Percentiles rank a stretch among this genome's conserved stretches.
Conservation (phyloP, 2,113 vertebrate species). For the Melospiza melodia region DNA sequence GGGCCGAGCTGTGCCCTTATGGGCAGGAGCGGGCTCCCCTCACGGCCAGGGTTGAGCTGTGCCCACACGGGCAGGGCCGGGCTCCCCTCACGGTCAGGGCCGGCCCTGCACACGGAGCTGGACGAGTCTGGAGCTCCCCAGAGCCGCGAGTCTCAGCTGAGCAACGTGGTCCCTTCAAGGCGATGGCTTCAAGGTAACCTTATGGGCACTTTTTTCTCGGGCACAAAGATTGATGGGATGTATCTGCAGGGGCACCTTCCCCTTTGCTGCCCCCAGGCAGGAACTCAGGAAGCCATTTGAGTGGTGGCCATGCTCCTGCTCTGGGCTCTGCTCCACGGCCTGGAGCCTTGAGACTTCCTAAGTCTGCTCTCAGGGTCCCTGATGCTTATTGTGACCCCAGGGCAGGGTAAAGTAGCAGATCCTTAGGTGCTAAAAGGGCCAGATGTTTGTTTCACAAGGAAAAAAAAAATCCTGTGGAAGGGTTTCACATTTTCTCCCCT, state of each 20-base stretch:
- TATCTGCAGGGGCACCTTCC: background rate
- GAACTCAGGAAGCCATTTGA: background rate
- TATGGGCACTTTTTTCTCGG: background rate
- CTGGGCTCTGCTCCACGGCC: background rate
- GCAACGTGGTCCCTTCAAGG: background rate
- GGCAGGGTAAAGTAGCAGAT: background rate
- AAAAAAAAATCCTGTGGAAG: background rate
- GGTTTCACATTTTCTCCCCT: background rate
- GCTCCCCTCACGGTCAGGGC: too few species aligned
- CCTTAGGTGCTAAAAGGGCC: background rate
- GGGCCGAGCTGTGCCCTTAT: too few species aligned
- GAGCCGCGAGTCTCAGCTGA: background rate
- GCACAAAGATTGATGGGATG: background rate
- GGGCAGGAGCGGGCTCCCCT: too few species aligned
- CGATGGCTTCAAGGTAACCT: background rate
- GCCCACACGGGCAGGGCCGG: too few species aligned
- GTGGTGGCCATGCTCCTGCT: background rate
- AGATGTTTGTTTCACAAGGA: background rate
- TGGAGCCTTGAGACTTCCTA: background rate
- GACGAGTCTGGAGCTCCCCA: background rate
- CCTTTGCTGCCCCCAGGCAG: background rate
- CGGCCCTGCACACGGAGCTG: background rate
- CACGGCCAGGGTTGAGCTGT: too few species aligned
- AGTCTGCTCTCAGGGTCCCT: background rate
- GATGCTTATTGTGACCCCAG: background rate